Base-by-base conservation (phyloP, 2,797 vertebrate genomes). In the Oceanodroma leucorhoa region DNA sequence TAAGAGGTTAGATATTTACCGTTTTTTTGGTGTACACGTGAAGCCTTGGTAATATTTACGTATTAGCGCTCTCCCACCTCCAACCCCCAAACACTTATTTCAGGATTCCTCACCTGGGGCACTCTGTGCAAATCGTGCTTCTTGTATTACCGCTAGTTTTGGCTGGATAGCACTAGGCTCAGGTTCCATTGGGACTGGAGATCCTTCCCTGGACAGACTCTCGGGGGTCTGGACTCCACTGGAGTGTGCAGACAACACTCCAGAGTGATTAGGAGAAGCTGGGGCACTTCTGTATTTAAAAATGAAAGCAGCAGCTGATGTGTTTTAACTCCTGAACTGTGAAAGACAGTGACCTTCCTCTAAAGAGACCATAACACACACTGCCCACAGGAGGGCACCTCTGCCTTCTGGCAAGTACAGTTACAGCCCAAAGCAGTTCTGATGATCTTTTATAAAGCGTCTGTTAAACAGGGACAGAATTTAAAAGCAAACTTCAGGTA, bases 221-320 rank as follows among this genome's bases (percentile, higher is more conserved):
- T 99, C 99, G 6, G 99, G 99, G 82, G 99, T 99, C 98, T 99
- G 99, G 85, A 99, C 98, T 5, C 99, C 99, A 36, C 99, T 99
- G 76, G 99, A 99, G 97, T 99, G 99, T 3, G 99, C 99, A 15
- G 99, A 99, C 94, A 99, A 98, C 51, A 98, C 98, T 95, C 99
- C 99, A 6, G 99, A 98, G 95, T 99, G 99, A 97, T 98, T 99
- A 77, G 99, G 99, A 96, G 99, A 99, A 19, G 99, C 99, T 14
- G 99, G 99, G 84, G 99, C 99, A 73, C 99, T 99, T 98, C 99
- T 99, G 97, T 1, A 94, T 94, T 90, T 67, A 93, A 84, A 96
- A 94, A 97, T 50, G 95, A 96, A 95, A 97, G 89, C 89, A 91
- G 90, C 80, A 96, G 91, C 93, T 94, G 94, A 93, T 90, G 94